Conservation (phyloP, 2,797 vertebrate genomes). For the Petrocephalus schoutedeni region DNA sequence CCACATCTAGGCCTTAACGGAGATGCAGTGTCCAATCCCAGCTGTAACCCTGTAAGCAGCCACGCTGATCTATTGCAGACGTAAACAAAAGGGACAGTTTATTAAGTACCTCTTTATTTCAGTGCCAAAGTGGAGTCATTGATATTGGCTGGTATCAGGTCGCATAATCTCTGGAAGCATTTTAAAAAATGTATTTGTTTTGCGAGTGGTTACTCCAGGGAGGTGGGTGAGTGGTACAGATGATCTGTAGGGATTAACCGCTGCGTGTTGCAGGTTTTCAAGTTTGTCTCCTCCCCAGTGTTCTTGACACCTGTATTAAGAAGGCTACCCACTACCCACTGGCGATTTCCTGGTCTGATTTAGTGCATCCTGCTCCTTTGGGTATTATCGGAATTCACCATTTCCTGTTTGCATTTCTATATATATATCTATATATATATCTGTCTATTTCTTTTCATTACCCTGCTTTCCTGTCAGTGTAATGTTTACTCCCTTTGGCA, state of each 20-base stretch:
- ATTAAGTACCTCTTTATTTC: neutral
- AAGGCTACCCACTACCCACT: neutral
- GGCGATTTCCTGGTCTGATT: neutral
- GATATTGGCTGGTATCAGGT: neutral
- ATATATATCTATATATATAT: neutral
- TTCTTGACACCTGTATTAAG: neutral
- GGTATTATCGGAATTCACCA: neutral
- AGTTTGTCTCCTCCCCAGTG: neutral
- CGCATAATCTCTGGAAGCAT: neutral
- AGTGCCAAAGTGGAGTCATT: neutral
- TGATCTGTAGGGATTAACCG: neutral
- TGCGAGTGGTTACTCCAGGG: neutral
- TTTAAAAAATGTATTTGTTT: neutral
- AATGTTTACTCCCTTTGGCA: neutral
- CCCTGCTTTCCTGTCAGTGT: neutral
- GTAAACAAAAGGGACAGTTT: neutral
- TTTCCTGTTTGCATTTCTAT: constrained; percentile 3
- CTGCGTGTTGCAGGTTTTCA: neutral
- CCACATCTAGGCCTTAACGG: neutral
- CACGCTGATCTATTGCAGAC: neutral
- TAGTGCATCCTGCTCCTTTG: neutral
- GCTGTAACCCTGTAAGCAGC: neutral
- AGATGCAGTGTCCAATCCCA: neutral
- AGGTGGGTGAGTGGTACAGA: neutral
- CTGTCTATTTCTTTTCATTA: neutral